Conservation (phyloP, 2,797 vertebrate species). For the Sebastolobus alascanus region DNA sequence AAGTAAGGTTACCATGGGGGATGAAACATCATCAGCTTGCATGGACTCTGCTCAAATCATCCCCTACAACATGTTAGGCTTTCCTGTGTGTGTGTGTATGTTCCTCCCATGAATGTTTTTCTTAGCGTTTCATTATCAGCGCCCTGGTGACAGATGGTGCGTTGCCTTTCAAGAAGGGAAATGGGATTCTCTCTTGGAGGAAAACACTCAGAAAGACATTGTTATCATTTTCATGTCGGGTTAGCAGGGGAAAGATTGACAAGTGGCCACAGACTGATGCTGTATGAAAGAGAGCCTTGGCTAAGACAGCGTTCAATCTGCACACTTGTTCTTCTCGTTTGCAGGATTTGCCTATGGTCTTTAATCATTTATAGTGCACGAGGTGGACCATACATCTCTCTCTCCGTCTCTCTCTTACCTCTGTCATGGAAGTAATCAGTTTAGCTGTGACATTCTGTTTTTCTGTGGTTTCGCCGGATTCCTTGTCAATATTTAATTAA, state of each 20-base stretch:
- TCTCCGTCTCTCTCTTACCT: conserved; percentile 71
- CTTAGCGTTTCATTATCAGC: conserved; percentile 55
- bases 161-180: conserved; percentile 55
- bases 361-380: conserved; percentile 79
- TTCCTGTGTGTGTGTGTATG: conserved; percentile 15
- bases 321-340: conserved; percentile 61
- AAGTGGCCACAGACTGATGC: conserved; percentile 46
- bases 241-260: conserved; percentile 51
- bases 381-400: conserved; percentile 73
- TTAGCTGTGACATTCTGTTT: conserved; percentile 85
- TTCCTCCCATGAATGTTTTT: conserved; percentile 39
- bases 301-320: conserved; percentile 49
- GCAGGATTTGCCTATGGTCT: conserved; percentile 68
- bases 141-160: conserved; percentile 60
- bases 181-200: conserved; percentile 51
- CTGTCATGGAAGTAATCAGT: conserved; percentile 83
- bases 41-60: conserved; percentile 49
- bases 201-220: conserved; percentile 53
- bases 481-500: conserved; percentile 88
- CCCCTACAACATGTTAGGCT: conserved; percentile 46
- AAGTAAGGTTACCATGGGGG: conserved; percentile 49
- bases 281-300: conserved; percentile 32
- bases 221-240: conserved; percentile 49
- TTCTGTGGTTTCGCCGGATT: conserved; percentile 82
- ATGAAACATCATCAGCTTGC: conserved; percentile 59